These are phyloP conservation scores for Bos taurus DNA, from an alignment of 2,113 vertebrate genomes.

Conservation along the genomic window DNA sequence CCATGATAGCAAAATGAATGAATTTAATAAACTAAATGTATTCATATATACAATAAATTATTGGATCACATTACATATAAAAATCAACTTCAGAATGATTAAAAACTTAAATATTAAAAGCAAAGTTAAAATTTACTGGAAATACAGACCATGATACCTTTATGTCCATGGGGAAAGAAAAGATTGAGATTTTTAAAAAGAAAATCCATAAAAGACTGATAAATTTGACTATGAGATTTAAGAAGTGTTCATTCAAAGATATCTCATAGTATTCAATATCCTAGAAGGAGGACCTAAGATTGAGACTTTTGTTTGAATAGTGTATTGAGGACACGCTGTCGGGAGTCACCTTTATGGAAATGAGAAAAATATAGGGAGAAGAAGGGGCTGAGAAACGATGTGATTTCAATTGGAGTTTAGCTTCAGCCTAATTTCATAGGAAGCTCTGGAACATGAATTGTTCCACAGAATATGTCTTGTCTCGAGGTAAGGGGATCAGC, in stretches of 20 bases:
- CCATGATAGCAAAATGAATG: neutral
- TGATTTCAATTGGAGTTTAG: neutral
- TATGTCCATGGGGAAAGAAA: neutral
- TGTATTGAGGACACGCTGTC: neutral
- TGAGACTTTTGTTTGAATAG: neutral
- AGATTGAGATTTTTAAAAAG: neutral
- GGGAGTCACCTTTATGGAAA: neutral
- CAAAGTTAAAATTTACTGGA: neutral
- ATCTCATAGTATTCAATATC: neutral
- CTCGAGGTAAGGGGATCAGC: neutral
- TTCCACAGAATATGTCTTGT: neutral
- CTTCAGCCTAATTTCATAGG: neutral
- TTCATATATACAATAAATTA: neutral
- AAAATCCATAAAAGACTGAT: neutral
- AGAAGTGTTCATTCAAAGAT: neutral
- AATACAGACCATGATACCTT: neutral
- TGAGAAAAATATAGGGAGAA: neutral
- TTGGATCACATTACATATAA: neutral
- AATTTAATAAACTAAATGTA: neutral
- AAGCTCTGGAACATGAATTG: neutral
- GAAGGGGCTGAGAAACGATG: neutral
- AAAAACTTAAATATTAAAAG: neutral
- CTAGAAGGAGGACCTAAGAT: neutral
- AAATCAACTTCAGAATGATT: neutral
- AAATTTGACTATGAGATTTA: neutral